Percentiles rank a stretch among this genome's conserved stretches.
Conservation (phyloP, 1,140 invertebrate genomes). For the Grapholita molesta region DNA sequence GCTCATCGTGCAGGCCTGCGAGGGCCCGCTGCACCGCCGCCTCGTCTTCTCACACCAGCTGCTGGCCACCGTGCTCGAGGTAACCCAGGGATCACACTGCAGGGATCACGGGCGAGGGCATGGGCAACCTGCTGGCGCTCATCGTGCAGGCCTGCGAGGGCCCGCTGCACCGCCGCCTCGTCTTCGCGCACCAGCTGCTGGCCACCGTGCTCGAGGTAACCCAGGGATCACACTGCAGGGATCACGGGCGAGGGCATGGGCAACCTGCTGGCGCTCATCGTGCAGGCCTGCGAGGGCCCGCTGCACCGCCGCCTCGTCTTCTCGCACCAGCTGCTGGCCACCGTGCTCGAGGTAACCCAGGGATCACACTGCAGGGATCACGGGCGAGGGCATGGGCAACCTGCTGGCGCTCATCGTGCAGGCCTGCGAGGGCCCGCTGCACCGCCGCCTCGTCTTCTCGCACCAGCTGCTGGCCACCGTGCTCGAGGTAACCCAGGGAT, state of each 20-base stretch:
- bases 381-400: conserved; percentile 99
- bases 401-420: conserved; percentile 95
- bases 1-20: conserved; percentile 95
- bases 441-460: conserved; percentile 94
- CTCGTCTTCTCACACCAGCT: conserved; percentile 96
- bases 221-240: conserved; percentile 86
- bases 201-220: conserved; percentile 95
- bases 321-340: conserved; percentile 96
- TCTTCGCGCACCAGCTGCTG: conserved; percentile 96
- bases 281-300: conserved; percentile 94
- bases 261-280: conserved; percentile 95
- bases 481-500: conserved; percentile 83
- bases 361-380: conserved; percentile 91
- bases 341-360: conserved; percentile 89
- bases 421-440: conserved; percentile 93
- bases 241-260: conserved; percentile 99
- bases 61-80: conserved; percentile 97
- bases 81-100: conserved; percentile 82
- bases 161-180: conserved; percentile 92
- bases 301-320: conserved; percentile 95
- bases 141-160: conserved; percentile 96
- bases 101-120: conserved; percentile 97
- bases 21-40: conserved; percentile 93
- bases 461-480: conserved; percentile 98
- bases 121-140: conserved; percentile 97